Evolutionary conservation across 2,113 vertebrate species (phyloP).

Genomic region (Clarias macrocephalus): DNA sequence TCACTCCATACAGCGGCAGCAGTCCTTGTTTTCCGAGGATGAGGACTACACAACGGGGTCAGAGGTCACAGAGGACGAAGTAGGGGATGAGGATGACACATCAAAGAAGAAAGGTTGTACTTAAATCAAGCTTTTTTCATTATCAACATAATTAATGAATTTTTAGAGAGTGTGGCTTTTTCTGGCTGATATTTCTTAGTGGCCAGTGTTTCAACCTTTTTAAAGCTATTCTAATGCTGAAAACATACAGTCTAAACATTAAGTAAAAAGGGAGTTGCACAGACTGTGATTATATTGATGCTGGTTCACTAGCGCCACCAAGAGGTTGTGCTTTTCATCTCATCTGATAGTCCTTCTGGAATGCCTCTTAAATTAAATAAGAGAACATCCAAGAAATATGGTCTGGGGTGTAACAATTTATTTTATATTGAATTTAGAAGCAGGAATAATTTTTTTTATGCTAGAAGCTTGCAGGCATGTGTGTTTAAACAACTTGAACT

Average conservation of each 20-base stretch:
- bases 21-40: slow-evolving; percentile 90
- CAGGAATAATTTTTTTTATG: background rate
- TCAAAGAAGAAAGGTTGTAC: slow-evolving; percentile 82
- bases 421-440: background rate
- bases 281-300: background rate
- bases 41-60: slow-evolving; percentile 98
- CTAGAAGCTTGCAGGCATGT: slow-evolving; percentile 55
- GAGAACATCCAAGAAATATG: background rate
- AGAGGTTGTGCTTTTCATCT: background rate
- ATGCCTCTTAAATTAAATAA: background rate
- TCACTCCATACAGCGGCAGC: slow-evolving; percentile 79
- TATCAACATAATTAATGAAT: background rate
- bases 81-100: slow-evolving; percentile 95
- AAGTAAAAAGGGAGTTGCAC: background rate
- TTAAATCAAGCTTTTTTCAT: background rate
- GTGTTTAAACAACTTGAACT: background rate
- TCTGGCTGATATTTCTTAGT: background rate
- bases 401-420: background rate
- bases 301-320: background rate
- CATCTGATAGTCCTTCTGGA: background rate
- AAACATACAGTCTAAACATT: background rate
- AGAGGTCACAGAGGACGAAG: slow-evolving; percentile 97
- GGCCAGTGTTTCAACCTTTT: background rate
- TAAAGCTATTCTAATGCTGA: background rate
- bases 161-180: background rate